A percentile compares a stretch with the other conserved stretches of the same genome.
Conservation (phyloP, 2,797 vertebrate species). For the Schizopygopsis pylzovi region DNA sequence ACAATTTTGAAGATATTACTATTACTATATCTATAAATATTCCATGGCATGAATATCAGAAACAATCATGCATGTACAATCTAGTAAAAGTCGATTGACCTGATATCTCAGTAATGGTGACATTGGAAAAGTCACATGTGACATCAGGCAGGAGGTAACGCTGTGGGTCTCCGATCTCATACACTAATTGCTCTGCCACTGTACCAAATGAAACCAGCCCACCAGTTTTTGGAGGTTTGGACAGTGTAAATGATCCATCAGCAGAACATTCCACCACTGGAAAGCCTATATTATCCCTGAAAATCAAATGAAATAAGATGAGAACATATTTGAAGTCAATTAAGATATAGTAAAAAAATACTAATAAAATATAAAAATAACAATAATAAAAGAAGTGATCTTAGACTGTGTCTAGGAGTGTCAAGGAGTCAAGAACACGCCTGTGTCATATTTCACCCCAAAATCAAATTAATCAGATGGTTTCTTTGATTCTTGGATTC, state of each 20-base stretch:
- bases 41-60: neutral
- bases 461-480: neutral
- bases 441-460: neutral
- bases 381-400: neutral
- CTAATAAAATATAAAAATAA: too few species aligned
- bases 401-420: neutral
- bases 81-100: conserved; percentile 67
- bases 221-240: conserved; percentile 82
- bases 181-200: conserved; percentile 86
- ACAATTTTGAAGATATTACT: neutral
- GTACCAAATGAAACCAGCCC: conserved; percentile 85
- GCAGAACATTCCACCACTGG: conserved; percentile 82
- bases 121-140: conserved; percentile 85
- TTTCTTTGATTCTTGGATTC: too few species aligned
- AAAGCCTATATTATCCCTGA: conserved; percentile 88
- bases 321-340: neutral
- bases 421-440: neutral
- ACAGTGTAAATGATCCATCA: conserved; percentile 82
- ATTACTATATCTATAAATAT: neutral
- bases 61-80: neutral
- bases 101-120: conserved; percentile 82
- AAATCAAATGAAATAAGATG: neutral
- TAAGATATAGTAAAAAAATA: neutral
- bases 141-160: conserved; percentile 87
- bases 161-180: conserved; percentile 84